A percentile compares a stretch with the other conserved stretches of the same genome.
These are phyloP conservation scores for Metacarcinus magister DNA, from an alignment of 2,888 invertebrate genomes.

Conservation along the genomic window DNA sequence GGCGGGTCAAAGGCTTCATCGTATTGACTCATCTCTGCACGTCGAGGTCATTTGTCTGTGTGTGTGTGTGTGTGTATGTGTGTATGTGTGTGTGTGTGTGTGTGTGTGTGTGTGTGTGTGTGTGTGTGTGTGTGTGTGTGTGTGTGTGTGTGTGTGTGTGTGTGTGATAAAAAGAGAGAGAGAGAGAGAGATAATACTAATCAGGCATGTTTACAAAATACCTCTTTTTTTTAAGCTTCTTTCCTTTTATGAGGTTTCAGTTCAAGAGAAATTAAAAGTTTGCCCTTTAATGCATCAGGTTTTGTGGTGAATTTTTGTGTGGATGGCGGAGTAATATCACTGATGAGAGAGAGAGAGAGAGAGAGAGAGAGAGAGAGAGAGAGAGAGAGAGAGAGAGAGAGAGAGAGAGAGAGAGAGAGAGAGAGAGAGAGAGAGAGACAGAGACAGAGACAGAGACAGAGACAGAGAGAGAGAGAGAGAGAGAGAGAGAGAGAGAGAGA, in stretches of 20 bases:
- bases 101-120: conserved; percentile 2
- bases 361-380: conserved; percentile 26
- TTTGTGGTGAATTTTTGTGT: no score
- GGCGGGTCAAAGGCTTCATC: neutral
- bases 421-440: neutral
- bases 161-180: neutral
- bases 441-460: neutral
- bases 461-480: neutral
- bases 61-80: conserved; percentile 32
- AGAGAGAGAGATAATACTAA: neutral
- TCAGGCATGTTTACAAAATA: no score
- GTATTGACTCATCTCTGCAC: conserved; percentile 14
- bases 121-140: neutral
- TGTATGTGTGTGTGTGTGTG: conserved; percentile 35
- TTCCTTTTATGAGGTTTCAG: no score
- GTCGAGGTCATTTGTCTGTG: neutral
- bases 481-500: conserved; percentile 26
- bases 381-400: conserved; percentile 9
- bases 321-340: no score
- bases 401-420: conserved; percentile 28
- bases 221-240: no score
- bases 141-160: neutral
- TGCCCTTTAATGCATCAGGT: no score
- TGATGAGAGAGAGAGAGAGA: neutral
- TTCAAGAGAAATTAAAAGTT: no score